Evolutionary conservation across 2,797 vertebrate genomes (phyloP).

Genomic region (Lepidocolaptes lacrymiger): DNA sequence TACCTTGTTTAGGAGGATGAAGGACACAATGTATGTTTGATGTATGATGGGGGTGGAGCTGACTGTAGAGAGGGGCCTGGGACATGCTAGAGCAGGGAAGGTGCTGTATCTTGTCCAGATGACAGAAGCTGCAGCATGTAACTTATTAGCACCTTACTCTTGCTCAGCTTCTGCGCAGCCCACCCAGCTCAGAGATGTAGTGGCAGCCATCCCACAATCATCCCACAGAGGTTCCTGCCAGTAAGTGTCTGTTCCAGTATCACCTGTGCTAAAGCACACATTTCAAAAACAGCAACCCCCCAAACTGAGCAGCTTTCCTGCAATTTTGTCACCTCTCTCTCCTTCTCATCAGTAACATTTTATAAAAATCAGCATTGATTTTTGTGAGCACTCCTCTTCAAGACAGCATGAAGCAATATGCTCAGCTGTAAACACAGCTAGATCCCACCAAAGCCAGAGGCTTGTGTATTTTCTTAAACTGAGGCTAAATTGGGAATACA

Average conservation of each 20-base stretch:
- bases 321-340: background rate
- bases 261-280: background rate
- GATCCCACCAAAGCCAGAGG: background rate
- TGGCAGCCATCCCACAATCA: background rate
- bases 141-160: background rate
- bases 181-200: background rate
- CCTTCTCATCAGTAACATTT: background rate
- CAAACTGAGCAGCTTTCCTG: background rate
- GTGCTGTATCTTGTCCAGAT: background rate
- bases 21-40: background rate
- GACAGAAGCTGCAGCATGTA: background rate
- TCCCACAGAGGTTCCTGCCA: background rate
- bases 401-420: background rate
- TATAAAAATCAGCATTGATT: background rate
- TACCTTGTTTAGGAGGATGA: background rate
- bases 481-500: background rate
- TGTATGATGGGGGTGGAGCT: background rate
- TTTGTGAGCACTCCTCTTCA: background rate
- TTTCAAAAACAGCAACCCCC: rapidly evolving
- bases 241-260: background rate
- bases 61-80: background rate
- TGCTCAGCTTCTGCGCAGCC: background rate
- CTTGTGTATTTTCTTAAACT: background rate
- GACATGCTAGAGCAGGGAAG: rapidly evolving
- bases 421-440: background rate